Evolutionary conservation across 2,888 invertebrate genomes (phyloP), one percentile per base, ranked within the genome.

Genomic region (Phengaris alcon): DNA sequence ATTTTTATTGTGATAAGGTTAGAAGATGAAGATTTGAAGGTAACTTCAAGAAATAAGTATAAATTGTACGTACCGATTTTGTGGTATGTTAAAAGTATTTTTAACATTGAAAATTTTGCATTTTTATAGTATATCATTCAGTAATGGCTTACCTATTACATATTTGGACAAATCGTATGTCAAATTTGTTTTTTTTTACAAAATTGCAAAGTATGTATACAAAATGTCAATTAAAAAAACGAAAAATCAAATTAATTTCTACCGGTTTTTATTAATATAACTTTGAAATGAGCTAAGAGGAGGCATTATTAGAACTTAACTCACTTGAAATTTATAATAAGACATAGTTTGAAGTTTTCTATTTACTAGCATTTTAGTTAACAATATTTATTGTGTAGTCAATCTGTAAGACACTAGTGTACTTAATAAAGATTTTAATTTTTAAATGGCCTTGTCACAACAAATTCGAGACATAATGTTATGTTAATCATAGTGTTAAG

Each of bases 271-370:
- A 44, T 64, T 64, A 12, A 6, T 35, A 64, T 9, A 22, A 22
- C 64, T 64, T 64, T 64, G 44, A 35, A 64, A 69, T 70, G 48
- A 70, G 72, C 72, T 72, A 72, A 54, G 6, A 54, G 52, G 72
- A 72, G 72, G 72, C 72, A 72, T 54, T 72, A 72, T 52, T 72
- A 72, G 72, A 35, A 72, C 22, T 68, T 22, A 70, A 22, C 35
- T 35, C 72, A 72, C 52, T 51, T 51, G 48, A 70, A 70, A 48
- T 51, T 64, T 22, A 22, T 51, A 70, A 51, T 54, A 54, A 52
- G 15, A 22, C 52, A 35, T 72, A 54, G 51, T 52, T 72, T 72
- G 13, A 35, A 13, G 35, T 72, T 72, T 70, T 72, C 4, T 72
- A 51, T 68, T n/a, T 52, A 54, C 51, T 52, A 72, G 22, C 54